A percentile compares a stretch with the other conserved stretches of the same genome.
Evolutionary conservation across 2,113 vertebrate species (phyloP).

Genomic region (Antigone vipio): DNA sequence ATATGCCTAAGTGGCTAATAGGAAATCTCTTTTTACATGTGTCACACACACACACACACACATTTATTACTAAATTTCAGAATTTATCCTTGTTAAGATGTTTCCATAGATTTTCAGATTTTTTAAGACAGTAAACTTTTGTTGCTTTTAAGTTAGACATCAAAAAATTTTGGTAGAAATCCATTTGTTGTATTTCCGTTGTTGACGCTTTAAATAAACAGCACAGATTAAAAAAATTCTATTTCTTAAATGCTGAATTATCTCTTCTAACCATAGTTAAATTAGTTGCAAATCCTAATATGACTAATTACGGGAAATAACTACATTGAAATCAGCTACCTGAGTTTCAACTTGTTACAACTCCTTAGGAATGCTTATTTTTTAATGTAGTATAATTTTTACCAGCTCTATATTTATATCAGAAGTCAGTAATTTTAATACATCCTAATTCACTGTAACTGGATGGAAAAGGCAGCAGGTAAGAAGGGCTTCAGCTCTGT

Average conservation of each 20-base stretch:
- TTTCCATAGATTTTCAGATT: not conserved
- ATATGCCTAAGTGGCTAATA: not conserved
- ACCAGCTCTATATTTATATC: not conserved
- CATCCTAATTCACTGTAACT: not conserved
- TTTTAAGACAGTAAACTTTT: not conserved
- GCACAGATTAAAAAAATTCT: not conserved
- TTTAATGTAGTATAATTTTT: not conserved
- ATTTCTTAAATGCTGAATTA: not conserved
- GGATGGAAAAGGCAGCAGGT: not conserved
- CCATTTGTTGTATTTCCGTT: not conserved
- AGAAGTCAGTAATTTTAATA: not conserved
- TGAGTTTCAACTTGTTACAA: not conserved
- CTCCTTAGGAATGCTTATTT: not conserved
- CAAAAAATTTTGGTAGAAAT: not conserved
- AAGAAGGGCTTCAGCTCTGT: not conserved
- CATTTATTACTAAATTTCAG: not conserved
- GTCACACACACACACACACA: accelerated
- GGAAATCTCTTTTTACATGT: not conserved
- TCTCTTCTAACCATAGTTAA: not conserved
- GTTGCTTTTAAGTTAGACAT: not conserved
- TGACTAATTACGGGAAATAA: not conserved
- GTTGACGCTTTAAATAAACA: not conserved
- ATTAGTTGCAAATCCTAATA: not conserved
- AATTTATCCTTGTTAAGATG: not conserved
- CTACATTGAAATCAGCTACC: not conserved